Percentiles rank a stretch among this genome's conserved stretches.
Evolutionary conservation across 2,888 invertebrate species (phyloP).

Genomic region (Coecobrya sp.): DNA sequence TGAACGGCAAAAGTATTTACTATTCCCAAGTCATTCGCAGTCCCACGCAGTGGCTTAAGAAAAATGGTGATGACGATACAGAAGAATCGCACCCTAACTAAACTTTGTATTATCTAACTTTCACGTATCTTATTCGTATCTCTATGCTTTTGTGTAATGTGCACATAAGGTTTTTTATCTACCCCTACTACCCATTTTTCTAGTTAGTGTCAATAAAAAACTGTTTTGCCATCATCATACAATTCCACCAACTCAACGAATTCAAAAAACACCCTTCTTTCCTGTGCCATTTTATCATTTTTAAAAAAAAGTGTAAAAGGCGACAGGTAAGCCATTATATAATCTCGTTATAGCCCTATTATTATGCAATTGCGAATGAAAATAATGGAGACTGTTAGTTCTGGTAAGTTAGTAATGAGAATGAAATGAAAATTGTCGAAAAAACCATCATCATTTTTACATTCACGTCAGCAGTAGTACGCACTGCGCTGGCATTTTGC

Average conservation of each 20-base stretch:
- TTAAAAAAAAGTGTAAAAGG: slow-evolving; percentile 31
- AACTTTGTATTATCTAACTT: slow-evolving; percentile 3
- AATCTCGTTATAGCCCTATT: slow-evolving; percentile 65
- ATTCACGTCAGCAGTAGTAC: background rate
- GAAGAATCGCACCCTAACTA: background rate
- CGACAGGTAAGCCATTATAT: slow-evolving; percentile 53
- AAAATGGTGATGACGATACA: background rate
- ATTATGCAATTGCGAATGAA: slow-evolving; percentile 70
- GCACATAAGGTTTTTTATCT: background rate
- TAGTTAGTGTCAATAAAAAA: slow-evolving; percentile 68
- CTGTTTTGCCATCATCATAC: slow-evolving; percentile 29
- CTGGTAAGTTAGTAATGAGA: slow-evolving; percentile 50
- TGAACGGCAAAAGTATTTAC: background rate
- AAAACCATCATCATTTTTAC: slow-evolving; percentile 14
- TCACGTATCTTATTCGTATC: background rate
- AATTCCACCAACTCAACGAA: slow-evolving; percentile 31
- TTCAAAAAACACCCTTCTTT: slow-evolving; percentile 48
- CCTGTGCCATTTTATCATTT: slow-evolving; percentile 15
- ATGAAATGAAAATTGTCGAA: slow-evolving; percentile 65
- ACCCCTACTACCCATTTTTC: slow-evolving; percentile 31
- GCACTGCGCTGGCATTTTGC: background rate
- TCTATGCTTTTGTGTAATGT: background rate
- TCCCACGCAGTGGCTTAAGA: slow-evolving; percentile 19
- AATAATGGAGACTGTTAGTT: slow-evolving; percentile 61
- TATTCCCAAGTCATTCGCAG: slow-evolving; percentile 27